Percentiles rank a stretch among this genome's conserved stretches.
Evolutionary conservation across 2,113 vertebrate species (phyloP).

Genomic region (Uria aalge): DNA sequence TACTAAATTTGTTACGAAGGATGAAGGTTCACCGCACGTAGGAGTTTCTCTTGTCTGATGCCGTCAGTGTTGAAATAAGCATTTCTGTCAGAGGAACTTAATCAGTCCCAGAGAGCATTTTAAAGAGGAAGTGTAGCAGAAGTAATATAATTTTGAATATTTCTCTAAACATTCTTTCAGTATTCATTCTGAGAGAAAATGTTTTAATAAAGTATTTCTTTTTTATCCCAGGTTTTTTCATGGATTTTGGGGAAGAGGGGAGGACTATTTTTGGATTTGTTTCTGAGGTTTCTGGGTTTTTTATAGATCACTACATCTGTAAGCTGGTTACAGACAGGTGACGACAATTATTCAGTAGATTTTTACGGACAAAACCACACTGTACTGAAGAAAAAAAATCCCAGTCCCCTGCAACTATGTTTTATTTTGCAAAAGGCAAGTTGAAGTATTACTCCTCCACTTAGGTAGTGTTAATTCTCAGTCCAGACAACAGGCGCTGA

Average conservation of each 20-base stretch:
- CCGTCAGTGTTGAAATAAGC: not conserved
- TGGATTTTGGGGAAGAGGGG: not conserved
- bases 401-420: not conserved
- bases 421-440: not conserved
- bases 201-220: not conserved
- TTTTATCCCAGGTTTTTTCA: not conserved
- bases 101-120: not conserved
- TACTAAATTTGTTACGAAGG: not conserved
- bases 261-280: not conserved
- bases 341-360: not conserved
- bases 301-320: not conserved
- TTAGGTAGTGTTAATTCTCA: not conserved
- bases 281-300: not conserved
- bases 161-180: not conserved
- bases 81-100: slow-evolving; percentile 9
- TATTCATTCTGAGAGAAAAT: not conserved
- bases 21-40: not conserved
- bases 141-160: slow-evolving; percentile 19
- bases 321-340: not conserved
- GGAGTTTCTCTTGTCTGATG: not conserved
- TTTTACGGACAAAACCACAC: not conserved
- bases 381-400: not conserved
- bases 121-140: not conserved
- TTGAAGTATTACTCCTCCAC: not conserved
- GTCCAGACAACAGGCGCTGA: not conserved